Evolutionary conservation across 2,888 invertebrate species (phyloP), one percentile per base, ranked within the genome.

Genomic region (Drosophila meridionalis): DNA sequence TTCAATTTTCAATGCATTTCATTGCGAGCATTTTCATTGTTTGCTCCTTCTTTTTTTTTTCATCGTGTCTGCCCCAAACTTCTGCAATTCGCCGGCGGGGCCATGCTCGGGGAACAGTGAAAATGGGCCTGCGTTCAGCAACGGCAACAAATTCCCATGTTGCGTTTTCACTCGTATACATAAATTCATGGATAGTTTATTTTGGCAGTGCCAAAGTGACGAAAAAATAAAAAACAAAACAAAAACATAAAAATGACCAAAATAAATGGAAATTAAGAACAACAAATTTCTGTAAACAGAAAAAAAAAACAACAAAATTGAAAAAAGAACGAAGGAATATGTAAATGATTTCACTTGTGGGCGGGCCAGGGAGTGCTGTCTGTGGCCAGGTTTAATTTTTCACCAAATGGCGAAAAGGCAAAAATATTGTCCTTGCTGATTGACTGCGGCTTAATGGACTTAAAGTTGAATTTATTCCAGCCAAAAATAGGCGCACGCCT

Each of bases 1-100:
- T 90, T 89, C 88, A 88, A 85, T 85, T 87, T 86, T 85, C 88
- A 78, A 78, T 87, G 86, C 83, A 89, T 85, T 83, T 76, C 73
- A 71, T 75, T 80, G 78, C 69, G 42, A 74, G 69, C 73, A 57
- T 78, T 80, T 78, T 71, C 85, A 82, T 89, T 89, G 88, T 85
- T 85, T 89, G 75, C 45, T 42, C 69, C 11, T 47, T 12, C 47
- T 20, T 20, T 11, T 20, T 45, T n/a, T 47, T 47, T 43, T 12
- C 5, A n/a, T 12, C 28, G 1, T 26, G 53, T 53, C 38, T 56
- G n/a, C 56, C 7, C 43, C 55, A 28, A 34, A n/a, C 59, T 9
- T 28, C 14, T 14, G 28, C 20, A 20, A 20, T 20, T 20, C 20
- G 20, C 20, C 20, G 14, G 28, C 7, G 59, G 12, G 38, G 26